A percentile compares a stretch with the other conserved stretches of the same genome.
Conservation (phyloP, 2,113 vertebrate species). For the Prunella himalayana region DNA sequence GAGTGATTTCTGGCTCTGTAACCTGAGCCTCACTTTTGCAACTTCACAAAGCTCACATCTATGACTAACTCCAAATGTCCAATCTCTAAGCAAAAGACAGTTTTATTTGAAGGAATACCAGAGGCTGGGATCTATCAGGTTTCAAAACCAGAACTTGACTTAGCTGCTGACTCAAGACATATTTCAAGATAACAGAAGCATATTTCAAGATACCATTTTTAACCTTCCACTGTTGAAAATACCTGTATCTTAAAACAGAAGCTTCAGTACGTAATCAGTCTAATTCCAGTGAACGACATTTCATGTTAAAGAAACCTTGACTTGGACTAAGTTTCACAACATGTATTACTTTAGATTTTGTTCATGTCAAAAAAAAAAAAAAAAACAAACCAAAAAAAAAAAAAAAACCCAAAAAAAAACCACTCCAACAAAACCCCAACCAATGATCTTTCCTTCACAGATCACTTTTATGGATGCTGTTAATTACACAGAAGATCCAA, state of each 20-base stretch:
- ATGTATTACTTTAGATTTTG: neutral
- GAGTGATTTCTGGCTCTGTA: conserved; percentile 31
- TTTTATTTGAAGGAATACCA: conserved; percentile 58
- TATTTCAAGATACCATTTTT: conserved; percentile 46
- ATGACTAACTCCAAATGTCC: conserved; percentile 41
- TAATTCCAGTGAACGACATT: neutral
- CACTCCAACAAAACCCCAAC: neutral
- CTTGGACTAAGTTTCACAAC: neutral
- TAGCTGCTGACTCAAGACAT: conserved; percentile 41
- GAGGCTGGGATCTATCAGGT: conserved; percentile 29
- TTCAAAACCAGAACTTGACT: conserved; percentile 44
- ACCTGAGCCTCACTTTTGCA: neutral
- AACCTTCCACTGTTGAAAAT: conserved; percentile 16
- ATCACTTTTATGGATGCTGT: neutral
- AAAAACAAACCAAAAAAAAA: neutral
- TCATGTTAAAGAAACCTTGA: neutral
- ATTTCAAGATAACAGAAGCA: conserved; percentile 46
- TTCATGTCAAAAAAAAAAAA: neutral
- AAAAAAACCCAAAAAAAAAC: no score
- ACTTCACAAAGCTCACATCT: conserved; percentile 24
- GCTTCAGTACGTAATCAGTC: neutral
- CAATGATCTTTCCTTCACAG: neutral
- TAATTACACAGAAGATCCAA: neutral
- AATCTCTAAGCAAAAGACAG: conserved; percentile 23
- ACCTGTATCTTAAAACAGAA: conserved; percentile 38